Percentiles rank a stretch among this genome's conserved stretches.
Evolutionary conservation across 2,797 vertebrate genomes (phyloP).

Genomic region (Pseudochirops corinnae): DNA sequence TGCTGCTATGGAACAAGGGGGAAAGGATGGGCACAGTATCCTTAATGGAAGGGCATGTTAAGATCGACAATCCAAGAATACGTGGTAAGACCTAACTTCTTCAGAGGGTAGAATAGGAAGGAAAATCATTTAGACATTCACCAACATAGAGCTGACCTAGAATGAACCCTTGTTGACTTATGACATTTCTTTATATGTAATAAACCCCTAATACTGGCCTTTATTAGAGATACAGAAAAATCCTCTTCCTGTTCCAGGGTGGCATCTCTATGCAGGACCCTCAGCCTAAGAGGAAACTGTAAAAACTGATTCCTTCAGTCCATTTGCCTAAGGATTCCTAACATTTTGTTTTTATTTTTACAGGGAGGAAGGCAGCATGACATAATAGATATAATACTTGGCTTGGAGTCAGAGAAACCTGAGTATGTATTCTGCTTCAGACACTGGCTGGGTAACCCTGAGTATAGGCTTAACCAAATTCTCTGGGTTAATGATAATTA

Average conservation of each 20-base stretch:
- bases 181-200: neutral
- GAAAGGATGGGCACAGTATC: no score
- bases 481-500: neutral
- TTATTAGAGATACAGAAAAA: neutral
- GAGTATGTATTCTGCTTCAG: neutral
- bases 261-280: neutral
- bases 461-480: neutral
- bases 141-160: neutral
- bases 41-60: neutral
- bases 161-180: neutral
- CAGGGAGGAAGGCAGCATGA: neutral
- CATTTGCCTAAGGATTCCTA: neutral
- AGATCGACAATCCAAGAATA: neutral
- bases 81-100: neutral
- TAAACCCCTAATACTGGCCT: neutral
- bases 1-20: no score
- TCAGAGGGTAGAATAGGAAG: neutral
- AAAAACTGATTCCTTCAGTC: neutral
- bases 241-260: neutral
- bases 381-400: neutral
- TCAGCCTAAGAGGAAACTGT: neutral
- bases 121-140: neutral
- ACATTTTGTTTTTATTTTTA: neutral
- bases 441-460: neutral
- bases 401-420: neutral